These are phyloP conservation scores for Anthonomus grandis DNA, from an alignment of 1,140 invertebrate species.

Conservation along the genomic window DNA sequence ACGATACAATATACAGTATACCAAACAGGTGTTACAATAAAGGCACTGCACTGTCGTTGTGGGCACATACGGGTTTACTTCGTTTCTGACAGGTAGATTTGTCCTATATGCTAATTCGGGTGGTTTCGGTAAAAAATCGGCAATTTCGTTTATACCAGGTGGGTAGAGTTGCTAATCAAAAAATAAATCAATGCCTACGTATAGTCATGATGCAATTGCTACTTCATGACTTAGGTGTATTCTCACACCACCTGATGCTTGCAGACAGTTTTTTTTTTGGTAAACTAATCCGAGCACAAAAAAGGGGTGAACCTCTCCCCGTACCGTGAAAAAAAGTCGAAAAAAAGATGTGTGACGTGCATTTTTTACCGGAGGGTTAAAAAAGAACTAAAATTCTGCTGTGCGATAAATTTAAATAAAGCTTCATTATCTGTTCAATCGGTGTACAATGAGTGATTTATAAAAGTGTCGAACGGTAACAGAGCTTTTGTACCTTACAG, in stretches of 20 bases:
- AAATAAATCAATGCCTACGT: constrained; percentile 1
- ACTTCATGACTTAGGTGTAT: neutral
- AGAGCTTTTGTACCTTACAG: constrained; percentile 9
- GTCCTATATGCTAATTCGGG: neutral
- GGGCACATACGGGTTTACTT: neutral
- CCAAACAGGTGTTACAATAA: constrained; percentile 26
- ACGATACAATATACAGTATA: constrained; percentile 11
- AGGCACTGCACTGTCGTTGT: constrained; percentile 19
- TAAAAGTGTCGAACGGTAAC: constrained; percentile 5
- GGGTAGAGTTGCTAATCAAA: neutral
- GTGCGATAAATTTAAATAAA: constrained; percentile 9
- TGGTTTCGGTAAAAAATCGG: neutral
- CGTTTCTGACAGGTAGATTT: neutral
- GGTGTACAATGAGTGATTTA: constrained; percentile 10
- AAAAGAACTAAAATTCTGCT: neutral
- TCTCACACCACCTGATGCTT: neutral
- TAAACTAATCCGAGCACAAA: neutral
- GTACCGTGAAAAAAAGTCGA: neutral
- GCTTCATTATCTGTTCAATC: constrained; percentile 4
- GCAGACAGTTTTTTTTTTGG: neutral
- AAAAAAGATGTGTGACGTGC: neutral
- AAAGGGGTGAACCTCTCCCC: too few species aligned
- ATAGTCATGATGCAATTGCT: neutral
- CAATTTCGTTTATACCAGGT: too few species aligned
- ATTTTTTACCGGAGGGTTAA: neutral